These are phyloP conservation scores for Strix uralensis DNA, from an alignment of 2,113 vertebrate species.

Conservation along the genomic window DNA sequence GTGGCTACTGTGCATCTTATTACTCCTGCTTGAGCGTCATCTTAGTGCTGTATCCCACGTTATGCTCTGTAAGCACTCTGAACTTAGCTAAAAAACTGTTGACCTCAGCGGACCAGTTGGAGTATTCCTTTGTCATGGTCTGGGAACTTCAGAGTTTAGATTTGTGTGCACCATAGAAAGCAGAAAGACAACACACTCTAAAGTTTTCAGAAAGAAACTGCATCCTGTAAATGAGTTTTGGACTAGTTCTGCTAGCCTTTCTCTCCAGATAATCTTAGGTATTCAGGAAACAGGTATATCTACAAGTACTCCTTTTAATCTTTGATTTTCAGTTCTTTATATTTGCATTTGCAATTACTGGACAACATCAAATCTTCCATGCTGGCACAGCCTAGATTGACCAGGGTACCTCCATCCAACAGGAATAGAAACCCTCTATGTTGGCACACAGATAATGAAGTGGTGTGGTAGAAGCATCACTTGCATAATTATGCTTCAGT, in stretches of 20 bases:
- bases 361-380: not conserved
- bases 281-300: not conserved
- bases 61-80: not conserved
- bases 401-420: not conserved
- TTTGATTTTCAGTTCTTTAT: not conserved
- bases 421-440: not conserved
- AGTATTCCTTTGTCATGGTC: not conserved
- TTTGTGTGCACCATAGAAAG: not conserved
- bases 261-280: not conserved
- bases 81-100: not conserved
- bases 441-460: not conserved
- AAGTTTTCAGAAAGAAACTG: not conserved
- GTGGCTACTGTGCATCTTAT: not conserved
- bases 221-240: not conserved
- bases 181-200: not conserved
- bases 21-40: not conserved
- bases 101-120: not conserved
- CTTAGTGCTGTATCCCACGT: not conserved
- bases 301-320: not conserved
- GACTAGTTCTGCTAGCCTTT: not conserved
- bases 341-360: not conserved
- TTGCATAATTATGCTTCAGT: constrained; percentile 5
- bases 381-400: not conserved
- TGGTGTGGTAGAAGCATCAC: not conserved
- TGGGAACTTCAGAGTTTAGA: not conserved